Evolutionary conservation across 2,888 invertebrate species (phyloP), one percentile per base, ranked within the genome.

Genomic region (Hypsopygia costalis): DNA sequence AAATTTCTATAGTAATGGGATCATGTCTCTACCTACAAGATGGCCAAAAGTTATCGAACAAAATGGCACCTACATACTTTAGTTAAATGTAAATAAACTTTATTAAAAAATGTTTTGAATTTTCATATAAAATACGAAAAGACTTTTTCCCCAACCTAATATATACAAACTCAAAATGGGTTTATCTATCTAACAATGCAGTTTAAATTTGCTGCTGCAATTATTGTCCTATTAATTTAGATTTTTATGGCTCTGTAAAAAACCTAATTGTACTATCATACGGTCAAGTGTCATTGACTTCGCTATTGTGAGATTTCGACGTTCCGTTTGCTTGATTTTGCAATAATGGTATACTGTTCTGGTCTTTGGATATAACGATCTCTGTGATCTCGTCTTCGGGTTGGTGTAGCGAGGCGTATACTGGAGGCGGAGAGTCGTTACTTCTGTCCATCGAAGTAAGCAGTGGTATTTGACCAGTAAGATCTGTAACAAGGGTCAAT

Each of bases 381-480:
- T 86, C 83, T 6, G 77, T 70, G 40, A 69, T 28, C 11, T 38
- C 57, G 42, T 76, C 78, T 25, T 76, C 71, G 36, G 76, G 69
- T 43, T 64, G 64, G 25, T 58, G 58, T 1, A 86, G 40, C 0
- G 78, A 72, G 1, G 67, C 70, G 62, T 87, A 87, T 2, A 77
- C 76, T 0, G 87, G 86, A 0, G 85, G 85, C 0, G 86, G 85
- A 0, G 76, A 70, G 1, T 52, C 49, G 6, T 46, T 44, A 20
- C 62, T 62, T 7, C 66, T 63, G 3, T 45, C 52, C 6, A 51
- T 55, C 6, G 55, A 52, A 36, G 47, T 71, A 10, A 82, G 65
- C 42, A 86, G 43, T 0, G 83, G 73, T 41, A 82, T 72, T 52
- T 80, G 77, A 3, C 78, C 74, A 0, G 86, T 85, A 6, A 87